Conservation (phyloP, 2,888 invertebrate species). For the Phengaris alcon region DNA sequence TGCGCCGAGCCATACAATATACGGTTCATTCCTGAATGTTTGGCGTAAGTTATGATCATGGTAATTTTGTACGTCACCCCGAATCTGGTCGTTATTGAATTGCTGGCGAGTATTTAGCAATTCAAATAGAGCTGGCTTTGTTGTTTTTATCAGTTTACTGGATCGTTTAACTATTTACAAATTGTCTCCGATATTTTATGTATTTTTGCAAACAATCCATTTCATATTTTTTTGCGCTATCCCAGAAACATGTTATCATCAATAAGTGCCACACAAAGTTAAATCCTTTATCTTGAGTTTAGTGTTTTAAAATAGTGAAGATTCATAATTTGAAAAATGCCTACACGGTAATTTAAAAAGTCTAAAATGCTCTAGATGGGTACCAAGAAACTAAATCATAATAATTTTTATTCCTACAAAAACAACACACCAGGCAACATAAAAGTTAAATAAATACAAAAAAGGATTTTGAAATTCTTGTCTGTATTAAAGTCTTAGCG, state of each 20-base stretch:
- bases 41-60: slow-evolving; percentile 13
- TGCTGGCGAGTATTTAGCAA: slow-evolving; percentile 11
- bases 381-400: too few species aligned
- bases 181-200: slow-evolving; percentile 14
- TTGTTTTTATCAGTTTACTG: slow-evolving; percentile 19
- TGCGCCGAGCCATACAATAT: background rate
- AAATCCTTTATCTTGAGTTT: background rate
- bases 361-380: too few species aligned
- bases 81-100: slow-evolving; percentile 18
- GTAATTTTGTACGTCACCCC: slow-evolving; percentile 12
- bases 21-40: background rate
- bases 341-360: too few species aligned
- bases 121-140: slow-evolving; percentile 2
- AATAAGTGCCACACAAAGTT: background rate
- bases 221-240: background rate
- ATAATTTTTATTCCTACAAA: too few species aligned
- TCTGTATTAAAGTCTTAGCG: slow-evolving; percentile 21
- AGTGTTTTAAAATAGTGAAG: background rate
- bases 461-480: slow-evolving; percentile 18
- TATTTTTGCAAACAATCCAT: background rate
- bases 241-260: background rate
- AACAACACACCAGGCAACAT: too few species aligned
- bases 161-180: slow-evolving; percentile 12
- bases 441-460: background rate
- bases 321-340: background rate